A percentile compares a stretch with the other conserved stretches of the same genome.
phyloP scores from a whole-genome alignment of 2,888 invertebrate species.

The Lypha dubia region DNA sequence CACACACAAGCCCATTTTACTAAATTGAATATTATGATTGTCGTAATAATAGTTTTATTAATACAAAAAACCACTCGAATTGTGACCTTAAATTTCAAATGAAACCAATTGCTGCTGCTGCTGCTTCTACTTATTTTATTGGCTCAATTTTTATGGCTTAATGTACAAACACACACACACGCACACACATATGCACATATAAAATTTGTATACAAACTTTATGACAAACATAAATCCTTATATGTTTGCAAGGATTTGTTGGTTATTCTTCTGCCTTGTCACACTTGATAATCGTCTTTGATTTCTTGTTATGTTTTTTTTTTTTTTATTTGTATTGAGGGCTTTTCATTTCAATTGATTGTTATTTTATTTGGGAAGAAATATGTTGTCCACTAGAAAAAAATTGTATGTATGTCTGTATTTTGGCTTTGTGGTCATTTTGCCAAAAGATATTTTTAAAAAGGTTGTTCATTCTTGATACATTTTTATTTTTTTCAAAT shows the following conservation, averaged over 20 bases:
- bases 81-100: conserved; percentile 56
- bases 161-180: not conserved
- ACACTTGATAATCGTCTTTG: conserved; percentile 43
- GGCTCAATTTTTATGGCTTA: conserved; percentile 62
- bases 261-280: conserved; percentile 23
- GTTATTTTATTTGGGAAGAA: conserved; percentile 38
- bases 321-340: no score
- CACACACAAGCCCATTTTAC: conserved; percentile 27
- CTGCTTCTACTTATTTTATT: conserved; percentile 62
- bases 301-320: conserved; percentile 38
- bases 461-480: conserved; percentile 18
- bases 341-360: conserved; percentile 62
- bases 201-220: not conserved
- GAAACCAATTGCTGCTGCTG: conserved; percentile 68
- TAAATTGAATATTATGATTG: conserved; percentile 53
- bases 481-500: conserved; percentile 22
- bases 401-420: no score
- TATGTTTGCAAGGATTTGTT: not conserved
- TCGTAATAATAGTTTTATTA: conserved; percentile 65
- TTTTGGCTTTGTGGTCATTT: conserved; percentile 64
- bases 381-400: conserved; percentile 15
- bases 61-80: conserved; percentile 60
- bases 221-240: not conserved
- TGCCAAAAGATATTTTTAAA: conserved; percentile 42
- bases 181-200: no score